Conservation (phyloP, 2,797 vertebrate species). For the Enteromius fasciolatus region DNA sequence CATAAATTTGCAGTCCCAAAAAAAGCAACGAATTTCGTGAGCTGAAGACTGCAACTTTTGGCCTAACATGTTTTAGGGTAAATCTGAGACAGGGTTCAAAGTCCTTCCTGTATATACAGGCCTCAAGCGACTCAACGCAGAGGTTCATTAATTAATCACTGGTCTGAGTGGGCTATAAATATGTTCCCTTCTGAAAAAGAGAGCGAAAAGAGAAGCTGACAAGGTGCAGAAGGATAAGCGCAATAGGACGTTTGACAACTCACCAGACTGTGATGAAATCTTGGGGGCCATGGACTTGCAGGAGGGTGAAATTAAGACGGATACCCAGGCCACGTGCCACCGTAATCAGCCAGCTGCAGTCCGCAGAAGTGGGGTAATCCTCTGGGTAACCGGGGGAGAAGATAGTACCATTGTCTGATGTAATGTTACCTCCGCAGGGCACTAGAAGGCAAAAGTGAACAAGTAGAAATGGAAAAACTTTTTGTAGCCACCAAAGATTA, state of each 20-base stretch:
- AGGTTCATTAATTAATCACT: conserved; percentile 51
- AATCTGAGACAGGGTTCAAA: not conserved
- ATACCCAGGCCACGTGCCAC: conserved; percentile 90
- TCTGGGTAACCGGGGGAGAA: conserved; percentile 96
- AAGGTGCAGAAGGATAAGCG: not conserved
- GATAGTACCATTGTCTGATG: conserved; percentile 90
- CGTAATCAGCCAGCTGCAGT: conserved; percentile 93
- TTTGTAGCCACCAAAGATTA: conserved; percentile 33
- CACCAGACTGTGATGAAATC: conserved; percentile 97
- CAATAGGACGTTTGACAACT: conserved; percentile 59
- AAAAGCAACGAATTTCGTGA: not conserved
- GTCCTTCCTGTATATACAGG: conserved; percentile 33
- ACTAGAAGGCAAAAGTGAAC: conserved; percentile 71
- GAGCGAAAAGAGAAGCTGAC: conserved; percentile 11
- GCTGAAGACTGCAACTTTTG: not conserved
- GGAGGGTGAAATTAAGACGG: conserved; percentile 91
- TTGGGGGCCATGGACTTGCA: conserved; percentile 91
- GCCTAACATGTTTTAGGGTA: conserved; percentile 1
- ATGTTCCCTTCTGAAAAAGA: too few relatives aligned
- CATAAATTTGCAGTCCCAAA: not conserved
- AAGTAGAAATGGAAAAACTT: conserved; percentile 17
- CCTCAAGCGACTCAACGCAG: not conserved
- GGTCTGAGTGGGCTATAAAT: conserved; percentile 23
- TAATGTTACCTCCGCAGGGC: conserved; percentile 93
- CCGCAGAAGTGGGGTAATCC: conserved; percentile 91